Evolutionary conservation across 2,113 vertebrate genomes (phyloP).

Genomic region (Motacilla tschutschensis): DNA sequence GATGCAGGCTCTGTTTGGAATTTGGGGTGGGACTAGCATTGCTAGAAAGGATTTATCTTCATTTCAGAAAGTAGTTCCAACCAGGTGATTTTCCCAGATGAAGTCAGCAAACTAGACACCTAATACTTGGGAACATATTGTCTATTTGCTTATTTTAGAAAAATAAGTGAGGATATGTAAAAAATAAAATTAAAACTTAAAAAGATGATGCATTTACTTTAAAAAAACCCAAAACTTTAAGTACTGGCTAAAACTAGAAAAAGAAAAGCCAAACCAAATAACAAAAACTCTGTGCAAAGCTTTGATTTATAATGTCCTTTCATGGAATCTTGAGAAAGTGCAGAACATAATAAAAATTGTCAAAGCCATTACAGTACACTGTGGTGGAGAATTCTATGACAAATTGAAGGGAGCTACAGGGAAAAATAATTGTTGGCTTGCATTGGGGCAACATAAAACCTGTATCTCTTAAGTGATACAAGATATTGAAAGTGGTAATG

Average conservation of each 20-base stretch:
- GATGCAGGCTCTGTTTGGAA: not conserved
- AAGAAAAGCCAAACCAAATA: not conserved
- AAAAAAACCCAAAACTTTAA: rapidly evolving
- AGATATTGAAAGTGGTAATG: not conserved
- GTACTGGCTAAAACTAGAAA: not conserved
- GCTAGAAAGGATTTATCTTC: not conserved
- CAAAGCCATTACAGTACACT: not conserved
- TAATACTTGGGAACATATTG: not conserved
- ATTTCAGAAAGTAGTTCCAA: not conserved
- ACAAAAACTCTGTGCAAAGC: not conserved
- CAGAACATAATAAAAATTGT: not conserved
- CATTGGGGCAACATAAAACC: not conserved
- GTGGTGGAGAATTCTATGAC: not conserved
- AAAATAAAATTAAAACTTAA: not conserved
- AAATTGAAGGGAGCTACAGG: not conserved
- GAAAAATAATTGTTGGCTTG: not conserved
- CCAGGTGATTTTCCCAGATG: not conserved
- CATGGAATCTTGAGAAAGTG: not conserved
- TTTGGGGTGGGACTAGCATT: not conserved
- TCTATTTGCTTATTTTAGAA: not conserved
- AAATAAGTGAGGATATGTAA: not conserved
- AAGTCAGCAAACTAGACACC: not conserved
- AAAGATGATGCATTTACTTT: not conserved
- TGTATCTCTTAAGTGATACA: rapidly evolving
- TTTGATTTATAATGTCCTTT: not conserved